phyloP scores from a whole-genome alignment of 2,797 vertebrate genomes.

The Triplophysa bombifrons region DNA sequence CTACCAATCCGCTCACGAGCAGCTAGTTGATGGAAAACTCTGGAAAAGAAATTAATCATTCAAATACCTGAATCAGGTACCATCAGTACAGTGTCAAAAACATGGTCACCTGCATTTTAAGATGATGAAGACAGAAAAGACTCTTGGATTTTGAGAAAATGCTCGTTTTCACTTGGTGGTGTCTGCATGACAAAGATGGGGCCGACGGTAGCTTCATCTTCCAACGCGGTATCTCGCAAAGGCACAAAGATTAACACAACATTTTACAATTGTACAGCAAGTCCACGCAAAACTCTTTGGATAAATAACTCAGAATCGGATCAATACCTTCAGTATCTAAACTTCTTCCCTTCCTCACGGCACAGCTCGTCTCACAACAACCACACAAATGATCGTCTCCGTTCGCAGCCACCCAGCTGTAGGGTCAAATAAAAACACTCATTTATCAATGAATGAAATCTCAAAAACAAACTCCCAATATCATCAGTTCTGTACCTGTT shows the following conservation, averaged over 20 bases:
- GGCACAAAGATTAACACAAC: neutral
- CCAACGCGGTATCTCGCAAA: constrained; percentile 48
- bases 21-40: constrained; percentile 28
- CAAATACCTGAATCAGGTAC: neutral
- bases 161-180: neutral
- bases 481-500: constrained; percentile 57
- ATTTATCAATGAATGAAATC: neutral
- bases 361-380: constrained; percentile 65
- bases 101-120: constrained; percentile 3
- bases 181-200: constrained; percentile 59
- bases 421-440: neutral
- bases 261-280: neutral
- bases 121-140: neutral
- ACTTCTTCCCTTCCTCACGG: constrained; percentile 55
- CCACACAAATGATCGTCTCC: constrained; percentile 71
- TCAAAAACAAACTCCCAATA: neutral
- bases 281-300: too few species aligned
- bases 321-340: constrained; percentile 56
- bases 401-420: constrained; percentile 73
- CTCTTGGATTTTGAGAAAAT: neutral
- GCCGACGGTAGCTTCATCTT: constrained; percentile 50
- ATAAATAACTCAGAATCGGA: neutral
- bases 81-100: neutral
- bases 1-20: constrained; percentile 32
- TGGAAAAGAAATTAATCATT: neutral